Conservation (phyloP, 2,113 vertebrate species). For the Pithys albifrons region DNA sequence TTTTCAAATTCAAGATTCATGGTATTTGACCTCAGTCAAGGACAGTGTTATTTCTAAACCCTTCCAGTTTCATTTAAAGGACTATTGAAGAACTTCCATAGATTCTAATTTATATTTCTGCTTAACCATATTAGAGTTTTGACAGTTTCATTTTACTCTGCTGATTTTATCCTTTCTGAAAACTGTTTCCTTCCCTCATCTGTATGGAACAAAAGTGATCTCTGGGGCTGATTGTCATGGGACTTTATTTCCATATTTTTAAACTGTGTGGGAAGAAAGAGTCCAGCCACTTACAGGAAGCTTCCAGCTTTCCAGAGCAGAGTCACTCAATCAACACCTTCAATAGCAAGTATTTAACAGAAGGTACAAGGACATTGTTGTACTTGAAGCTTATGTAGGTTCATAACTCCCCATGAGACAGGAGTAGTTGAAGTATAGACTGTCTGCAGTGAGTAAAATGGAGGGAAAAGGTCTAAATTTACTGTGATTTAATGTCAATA, state of each 20-base stretch:
- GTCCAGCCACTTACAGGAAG: not conserved
- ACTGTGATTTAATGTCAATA: not conserved
- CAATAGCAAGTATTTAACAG: not conserved
- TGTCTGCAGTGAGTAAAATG: not conserved
- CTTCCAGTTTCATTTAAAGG: not conserved
- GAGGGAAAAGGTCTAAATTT: not conserved
- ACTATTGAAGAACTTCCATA: not conserved
- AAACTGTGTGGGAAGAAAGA: not conserved
- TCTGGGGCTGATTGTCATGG: not conserved
- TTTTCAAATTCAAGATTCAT: not conserved
- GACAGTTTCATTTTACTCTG: not conserved
- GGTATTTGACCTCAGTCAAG: not conserved
- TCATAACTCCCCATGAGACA: not conserved
- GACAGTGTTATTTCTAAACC: not conserved
- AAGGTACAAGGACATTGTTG: not conserved
- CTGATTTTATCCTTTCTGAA: not conserved
- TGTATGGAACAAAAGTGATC: not conserved
- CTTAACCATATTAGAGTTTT: not conserved
- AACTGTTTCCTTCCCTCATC: not conserved
- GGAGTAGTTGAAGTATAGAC: not conserved
- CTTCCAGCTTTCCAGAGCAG: not conserved
- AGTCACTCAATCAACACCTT: not conserved
- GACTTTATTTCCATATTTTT: not conserved
- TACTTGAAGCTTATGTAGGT: not conserved
- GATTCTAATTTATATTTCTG: not conserved